Evolutionary conservation across 2,113 vertebrate genomes (phyloP).

Genomic region (Chauna torquata): DNA sequence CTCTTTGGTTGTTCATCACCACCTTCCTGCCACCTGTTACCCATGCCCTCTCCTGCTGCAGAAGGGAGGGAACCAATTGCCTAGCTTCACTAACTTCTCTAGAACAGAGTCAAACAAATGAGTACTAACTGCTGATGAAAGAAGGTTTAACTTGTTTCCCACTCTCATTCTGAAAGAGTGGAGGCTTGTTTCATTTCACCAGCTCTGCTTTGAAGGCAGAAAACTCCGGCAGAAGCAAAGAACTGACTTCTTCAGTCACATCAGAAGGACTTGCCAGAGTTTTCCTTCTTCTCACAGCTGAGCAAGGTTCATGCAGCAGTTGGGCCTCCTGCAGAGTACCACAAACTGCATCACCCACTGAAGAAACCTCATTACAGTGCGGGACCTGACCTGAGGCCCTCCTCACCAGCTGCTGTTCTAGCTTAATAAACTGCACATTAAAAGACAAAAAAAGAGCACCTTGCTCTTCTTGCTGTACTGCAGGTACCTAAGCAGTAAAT

Average conservation of each 20-base stretch:
- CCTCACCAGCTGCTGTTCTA: not conserved
- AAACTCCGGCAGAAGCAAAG: not conserved
- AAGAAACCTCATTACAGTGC: not conserved
- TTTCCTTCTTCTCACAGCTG: not conserved
- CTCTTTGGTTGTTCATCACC: not conserved
- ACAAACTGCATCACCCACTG: not conserved
- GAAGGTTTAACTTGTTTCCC: not conserved
- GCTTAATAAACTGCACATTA: rapidly evolving
- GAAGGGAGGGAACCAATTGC: not conserved
- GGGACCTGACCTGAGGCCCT: not conserved
- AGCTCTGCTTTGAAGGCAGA: not conserved
- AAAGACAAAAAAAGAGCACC: not conserved
- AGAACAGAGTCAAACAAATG: not conserved
- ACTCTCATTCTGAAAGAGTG: not conserved
- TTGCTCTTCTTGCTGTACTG: not conserved
- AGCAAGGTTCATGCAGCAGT: not conserved
- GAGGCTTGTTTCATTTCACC: not conserved
- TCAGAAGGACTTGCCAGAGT: not conserved
- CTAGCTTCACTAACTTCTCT: not conserved
- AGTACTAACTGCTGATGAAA: not conserved
- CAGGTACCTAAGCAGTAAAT: not conserved
- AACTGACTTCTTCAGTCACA: not conserved
- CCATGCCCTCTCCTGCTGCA: not conserved
- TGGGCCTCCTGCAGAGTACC: not conserved
- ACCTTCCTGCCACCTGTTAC: not conserved